phyloP scores from a whole-genome alignment of 2,113 vertebrate species.

The Menura novaehollandiae region DNA sequence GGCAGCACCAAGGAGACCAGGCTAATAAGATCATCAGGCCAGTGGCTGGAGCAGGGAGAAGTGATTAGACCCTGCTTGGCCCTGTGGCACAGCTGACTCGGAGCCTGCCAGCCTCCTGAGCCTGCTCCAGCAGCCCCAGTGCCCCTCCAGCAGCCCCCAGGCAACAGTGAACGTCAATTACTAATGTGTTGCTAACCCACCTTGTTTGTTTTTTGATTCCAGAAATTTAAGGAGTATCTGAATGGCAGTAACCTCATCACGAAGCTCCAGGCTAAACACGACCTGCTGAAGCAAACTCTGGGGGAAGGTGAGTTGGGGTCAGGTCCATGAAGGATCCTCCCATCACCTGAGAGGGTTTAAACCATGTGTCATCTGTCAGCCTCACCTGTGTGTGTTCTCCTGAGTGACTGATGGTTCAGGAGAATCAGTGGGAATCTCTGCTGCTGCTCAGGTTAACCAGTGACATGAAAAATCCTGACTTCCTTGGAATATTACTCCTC shows the following conservation, averaged over 20 bases:
- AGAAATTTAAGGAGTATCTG: conserved; percentile 98
- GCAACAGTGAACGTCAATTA: not conserved
- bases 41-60: not conserved
- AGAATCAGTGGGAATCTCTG: not conserved
- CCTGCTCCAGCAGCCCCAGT: not conserved
- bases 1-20: not conserved
- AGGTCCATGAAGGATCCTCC: not conserved
- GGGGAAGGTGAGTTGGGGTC: conserved; percentile 86
- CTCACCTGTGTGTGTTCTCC: not conserved
- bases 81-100: not conserved
- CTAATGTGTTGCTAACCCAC: not conserved
- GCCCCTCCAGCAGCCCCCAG: not conserved
- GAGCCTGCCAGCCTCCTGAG: not conserved
- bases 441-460: not conserved
- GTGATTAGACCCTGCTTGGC: not conserved
- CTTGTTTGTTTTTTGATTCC: conserved; percentile 35
- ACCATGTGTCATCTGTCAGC: not conserved
- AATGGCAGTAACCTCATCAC: conserved; percentile 98
- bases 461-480: not conserved
- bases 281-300: conserved; percentile 94
- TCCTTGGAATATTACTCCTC: not conserved
- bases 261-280: conserved; percentile 97
- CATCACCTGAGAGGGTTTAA: not conserved
- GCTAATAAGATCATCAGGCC: not conserved
- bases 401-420: not conserved